Percentiles rank a stretch among this genome's conserved stretches.
Evolutionary conservation across 2,888 invertebrate species (phyloP).

Genomic region (Parascotia fuliginaria): DNA sequence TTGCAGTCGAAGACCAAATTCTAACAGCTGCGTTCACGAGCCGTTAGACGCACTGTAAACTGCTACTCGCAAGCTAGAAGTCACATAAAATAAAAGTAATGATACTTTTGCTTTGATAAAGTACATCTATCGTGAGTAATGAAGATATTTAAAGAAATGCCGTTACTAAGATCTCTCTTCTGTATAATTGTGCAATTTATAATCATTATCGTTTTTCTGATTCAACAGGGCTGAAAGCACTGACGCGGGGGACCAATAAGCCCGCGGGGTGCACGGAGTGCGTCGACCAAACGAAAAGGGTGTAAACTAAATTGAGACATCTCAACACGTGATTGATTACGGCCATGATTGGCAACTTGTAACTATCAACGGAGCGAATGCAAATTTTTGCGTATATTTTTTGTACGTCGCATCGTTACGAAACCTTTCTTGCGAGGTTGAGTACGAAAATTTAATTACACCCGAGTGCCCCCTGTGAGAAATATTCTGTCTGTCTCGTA

Average conservation of each 20-base stretch:
- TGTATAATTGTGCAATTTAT: conserved; percentile 80
- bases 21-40: no score
- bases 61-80: no score
- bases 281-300: conserved; percentile 53
- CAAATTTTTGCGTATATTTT: conserved; percentile 64
- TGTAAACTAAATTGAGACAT: conserved; percentile 79
- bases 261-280: conserved; percentile 29
- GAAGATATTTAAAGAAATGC: conserved; percentile 57
- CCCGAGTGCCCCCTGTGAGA: conserved; percentile 71
- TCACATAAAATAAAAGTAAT: background rate
- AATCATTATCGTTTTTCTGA: conserved; percentile 77
- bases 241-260: conserved; percentile 34
- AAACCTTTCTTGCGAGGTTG: conserved; percentile 57
- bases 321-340: conserved; percentile 80
- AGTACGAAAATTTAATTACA: conserved; percentile 70
- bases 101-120: conserved; percentile 30
- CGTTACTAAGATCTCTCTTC: conserved; percentile 61
- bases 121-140: conserved; percentile 45
- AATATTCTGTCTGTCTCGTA: conserved; percentile 68
- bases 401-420: conserved; percentile 48
- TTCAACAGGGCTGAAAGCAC: conserved; percentile 53
- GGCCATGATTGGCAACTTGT: conserved; percentile 73
- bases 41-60: no score
- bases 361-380: conserved; percentile 66
- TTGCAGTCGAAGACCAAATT: no score